These are phyloP conservation scores for Zosterops japonicus DNA, from an alignment of 2,113 vertebrate species.

Conservation along the genomic window DNA sequence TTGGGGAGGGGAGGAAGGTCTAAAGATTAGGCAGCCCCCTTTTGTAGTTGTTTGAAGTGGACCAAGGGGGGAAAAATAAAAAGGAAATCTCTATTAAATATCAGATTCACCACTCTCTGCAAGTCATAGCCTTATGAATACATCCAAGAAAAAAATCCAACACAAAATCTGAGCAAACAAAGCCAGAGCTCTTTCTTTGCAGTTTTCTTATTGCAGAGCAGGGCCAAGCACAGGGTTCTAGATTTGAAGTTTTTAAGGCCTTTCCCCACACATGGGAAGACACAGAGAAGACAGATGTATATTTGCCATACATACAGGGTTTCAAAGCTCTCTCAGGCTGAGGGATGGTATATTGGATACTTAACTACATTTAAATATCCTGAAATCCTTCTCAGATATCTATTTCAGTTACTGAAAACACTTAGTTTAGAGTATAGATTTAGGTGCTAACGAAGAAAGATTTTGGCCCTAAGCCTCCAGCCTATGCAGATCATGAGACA, in stretches of 20 bases:
- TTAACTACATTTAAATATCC: neutral
- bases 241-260: neutral
- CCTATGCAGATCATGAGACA: accelerated
- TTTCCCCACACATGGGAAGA: neutral
- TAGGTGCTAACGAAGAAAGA: neutral
- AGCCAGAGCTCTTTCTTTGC: neutral
- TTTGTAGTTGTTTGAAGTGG: neutral
- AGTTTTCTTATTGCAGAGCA: neutral
- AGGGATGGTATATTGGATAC: accelerated
- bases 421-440: neutral
- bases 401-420: neutral
- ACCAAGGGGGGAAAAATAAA: neutral
- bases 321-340: neutral
- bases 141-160: neutral
- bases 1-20: too few relatives aligned
- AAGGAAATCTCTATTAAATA: neutral
- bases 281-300: neutral
- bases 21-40: too few relatives aligned
- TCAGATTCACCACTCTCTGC: neutral
- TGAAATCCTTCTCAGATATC: neutral
- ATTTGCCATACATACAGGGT: neutral
- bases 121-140: neutral
- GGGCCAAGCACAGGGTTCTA: neutral
- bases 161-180: neutral
- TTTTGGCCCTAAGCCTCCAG: neutral